Conservation (phyloP, 2,888 invertebrate species). For the Pristionchus mayeri region DNA sequence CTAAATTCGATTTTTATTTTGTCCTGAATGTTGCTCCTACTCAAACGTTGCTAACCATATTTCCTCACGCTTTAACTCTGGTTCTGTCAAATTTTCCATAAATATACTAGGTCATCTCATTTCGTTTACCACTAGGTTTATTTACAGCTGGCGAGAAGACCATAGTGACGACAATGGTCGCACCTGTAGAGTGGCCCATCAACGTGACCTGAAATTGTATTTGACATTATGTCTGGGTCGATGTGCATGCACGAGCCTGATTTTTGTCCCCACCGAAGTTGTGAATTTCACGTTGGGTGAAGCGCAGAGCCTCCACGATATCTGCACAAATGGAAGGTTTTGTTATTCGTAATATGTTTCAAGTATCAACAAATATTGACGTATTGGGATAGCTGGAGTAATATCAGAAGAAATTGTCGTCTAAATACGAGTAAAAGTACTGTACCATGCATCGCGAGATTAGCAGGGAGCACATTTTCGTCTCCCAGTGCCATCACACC, state of each 20-base stretch:
- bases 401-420: too few species aligned
- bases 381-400: too few species aligned
- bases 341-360: too few species aligned
- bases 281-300: background rate
- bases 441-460: constrained; percentile 45
- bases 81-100: too few species aligned
- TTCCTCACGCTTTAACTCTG: too few species aligned
- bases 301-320: background rate
- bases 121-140: background rate
- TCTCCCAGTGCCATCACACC: constrained; percentile 36
- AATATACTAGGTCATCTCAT: background rate
- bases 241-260: too few species aligned
- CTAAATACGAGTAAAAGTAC: background rate
- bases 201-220: background rate
- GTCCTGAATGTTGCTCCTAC: too few species aligned
- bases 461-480: constrained; percentile 40
- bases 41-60: too few species aligned
- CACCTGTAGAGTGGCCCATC: constrained; percentile 41
- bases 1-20: background rate
- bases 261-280: constrained; percentile 39
- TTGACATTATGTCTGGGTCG: too few species aligned
- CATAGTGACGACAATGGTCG: background rate
- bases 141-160: background rate
- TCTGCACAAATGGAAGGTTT: background rate
- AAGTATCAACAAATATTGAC: too few species aligned